Percentiles rank a stretch among this genome's conserved stretches.
Evolutionary conservation across 2,797 vertebrate genomes (phyloP).

Genomic region (Nannoperca obscura): DNA sequence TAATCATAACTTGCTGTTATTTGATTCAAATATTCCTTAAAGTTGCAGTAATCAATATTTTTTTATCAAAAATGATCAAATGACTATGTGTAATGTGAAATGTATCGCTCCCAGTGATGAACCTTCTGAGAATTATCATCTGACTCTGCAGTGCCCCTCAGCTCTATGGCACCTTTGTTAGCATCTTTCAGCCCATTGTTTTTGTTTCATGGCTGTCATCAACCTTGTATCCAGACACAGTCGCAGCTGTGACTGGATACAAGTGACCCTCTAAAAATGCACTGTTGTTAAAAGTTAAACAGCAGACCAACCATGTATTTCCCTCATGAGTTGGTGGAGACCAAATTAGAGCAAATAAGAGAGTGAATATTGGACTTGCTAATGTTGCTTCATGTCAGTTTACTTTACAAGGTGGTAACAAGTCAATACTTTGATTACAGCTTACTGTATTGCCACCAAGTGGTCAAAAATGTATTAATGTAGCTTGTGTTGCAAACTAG

Average conservation of each 20-base stretch:
- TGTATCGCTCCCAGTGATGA: neutral
- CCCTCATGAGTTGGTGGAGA: neutral
- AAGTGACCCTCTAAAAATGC: too few relatives aligned
- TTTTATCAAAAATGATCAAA: neutral
- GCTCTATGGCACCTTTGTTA: neutral
- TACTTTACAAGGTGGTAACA: neutral
- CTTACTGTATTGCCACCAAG: neutral
- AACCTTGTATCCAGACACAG: neutral
- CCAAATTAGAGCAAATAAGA: conserved; percentile 2
- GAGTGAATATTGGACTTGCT: neutral
- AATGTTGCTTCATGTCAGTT: neutral
- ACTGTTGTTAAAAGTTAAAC: too few relatives aligned
- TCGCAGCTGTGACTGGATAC: neutral
- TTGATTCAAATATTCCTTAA: neutral
- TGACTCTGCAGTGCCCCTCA: neutral
- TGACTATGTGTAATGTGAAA: neutral
- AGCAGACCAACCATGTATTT: neutral
- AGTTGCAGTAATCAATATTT: too few relatives aligned
- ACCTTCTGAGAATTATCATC: neutral
- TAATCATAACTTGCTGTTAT: neutral
- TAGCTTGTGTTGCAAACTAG: conserved; percentile 1
- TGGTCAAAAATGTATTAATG: neutral
- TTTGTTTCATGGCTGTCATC: neutral
- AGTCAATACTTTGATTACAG: neutral
- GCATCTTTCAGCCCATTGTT: neutral